These are phyloP conservation scores for Cyclophora albipunctata DNA, from an alignment of 2,888 invertebrate genomes.

Conservation along the genomic window DNA sequence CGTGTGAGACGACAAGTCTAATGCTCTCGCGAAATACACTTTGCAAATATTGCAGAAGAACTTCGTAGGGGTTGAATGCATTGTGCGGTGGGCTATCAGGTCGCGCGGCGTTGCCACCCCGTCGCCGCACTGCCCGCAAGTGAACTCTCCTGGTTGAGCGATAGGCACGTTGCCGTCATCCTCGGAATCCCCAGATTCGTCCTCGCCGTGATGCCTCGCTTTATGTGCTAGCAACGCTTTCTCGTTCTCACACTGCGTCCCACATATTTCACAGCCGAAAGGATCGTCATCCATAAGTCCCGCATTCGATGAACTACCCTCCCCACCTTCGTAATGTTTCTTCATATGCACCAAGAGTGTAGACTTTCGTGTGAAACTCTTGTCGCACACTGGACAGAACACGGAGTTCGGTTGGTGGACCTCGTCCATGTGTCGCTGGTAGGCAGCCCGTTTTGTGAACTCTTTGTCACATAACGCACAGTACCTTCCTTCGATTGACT, in stretches of 20 bases:
- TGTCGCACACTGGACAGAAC: conserved; percentile 78
- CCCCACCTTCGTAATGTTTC: conserved; percentile 70
- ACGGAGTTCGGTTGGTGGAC: conserved; percentile 72
- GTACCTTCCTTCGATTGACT: conserved; percentile 63
- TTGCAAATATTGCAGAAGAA: conserved; percentile 77
- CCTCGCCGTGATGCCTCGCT: conserved; percentile 74
- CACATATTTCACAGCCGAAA: conserved; percentile 77
- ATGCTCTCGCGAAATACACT: conserved; percentile 63
- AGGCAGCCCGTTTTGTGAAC: conserved; percentile 76
- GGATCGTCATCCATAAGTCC: conserved; percentile 47
- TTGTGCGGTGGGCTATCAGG: conserved; percentile 72
- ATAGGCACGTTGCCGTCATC: conserved; percentile 47
- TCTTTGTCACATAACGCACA: conserved; percentile 78
- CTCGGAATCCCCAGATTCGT: conserved; percentile 48
- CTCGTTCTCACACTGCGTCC: conserved; percentile 74
- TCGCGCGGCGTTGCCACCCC: conserved; percentile 72
- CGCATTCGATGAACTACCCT: conserved; percentile 41
- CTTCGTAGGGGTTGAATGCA: conserved; percentile 68
- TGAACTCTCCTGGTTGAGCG: conserved; percentile 63
- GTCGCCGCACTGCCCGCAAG: conserved; percentile 73
- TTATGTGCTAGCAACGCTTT: conserved; percentile 75
- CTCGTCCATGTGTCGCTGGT: conserved; percentile 76
- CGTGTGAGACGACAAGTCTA: conserved; percentile 65
- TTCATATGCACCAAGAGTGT: conserved; percentile 79
- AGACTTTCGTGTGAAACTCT: conserved; percentile 77